These are phyloP conservation scores for Agrochola lychnidis DNA, from an alignment of 2,888 invertebrate genomes.

Conservation along the genomic window DNA sequence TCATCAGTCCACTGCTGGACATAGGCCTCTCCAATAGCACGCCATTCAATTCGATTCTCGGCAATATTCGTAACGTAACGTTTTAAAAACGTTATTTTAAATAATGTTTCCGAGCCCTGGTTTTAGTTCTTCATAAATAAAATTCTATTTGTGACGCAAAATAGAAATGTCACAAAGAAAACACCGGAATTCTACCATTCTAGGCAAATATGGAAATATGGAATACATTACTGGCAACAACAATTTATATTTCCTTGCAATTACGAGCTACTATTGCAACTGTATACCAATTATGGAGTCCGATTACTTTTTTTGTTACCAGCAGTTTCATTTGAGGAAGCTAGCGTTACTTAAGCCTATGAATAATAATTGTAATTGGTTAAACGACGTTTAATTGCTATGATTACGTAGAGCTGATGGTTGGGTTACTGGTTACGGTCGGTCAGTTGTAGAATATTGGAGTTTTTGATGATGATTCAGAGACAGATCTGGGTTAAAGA, in stretches of 20 bases:
- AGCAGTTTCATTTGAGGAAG: slow-evolving; percentile 49
- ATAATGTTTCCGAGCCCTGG: too few species aligned
- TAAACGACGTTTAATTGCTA: slow-evolving; percentile 53
- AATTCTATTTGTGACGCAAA: background rate
- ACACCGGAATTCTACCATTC: slow-evolving; percentile 9
- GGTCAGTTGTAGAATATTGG: background rate
- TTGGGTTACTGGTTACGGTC: slow-evolving; percentile 5
- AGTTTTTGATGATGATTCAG: slow-evolving; percentile 2
- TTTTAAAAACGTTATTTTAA: too few species aligned
- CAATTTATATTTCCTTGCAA: slow-evolving; percentile 51
- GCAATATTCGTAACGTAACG: too few species aligned
- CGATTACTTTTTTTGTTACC: slow-evolving; percentile 30
- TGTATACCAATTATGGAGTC: slow-evolving; percentile 45
- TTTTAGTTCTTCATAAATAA: background rate
- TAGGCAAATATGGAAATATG: slow-evolving; percentile 23
- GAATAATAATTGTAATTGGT: slow-evolving; percentile 58
- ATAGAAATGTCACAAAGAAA: slow-evolving; percentile 34
- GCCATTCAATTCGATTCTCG: too few species aligned
- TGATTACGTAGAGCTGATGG: slow-evolving; percentile 22
- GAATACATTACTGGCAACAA: slow-evolving; percentile 45
- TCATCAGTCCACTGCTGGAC: too few species aligned
- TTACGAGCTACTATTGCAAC: slow-evolving; percentile 26
- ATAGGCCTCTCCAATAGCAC: too few species aligned
- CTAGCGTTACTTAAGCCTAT: slow-evolving; percentile 43
- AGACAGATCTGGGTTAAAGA: too few species aligned